A percentile compares a stretch with the other conserved stretches of the same genome.
These are phyloP conservation scores for Pocillopora meandrina DNA, from an alignment of 92 coral and sea anemone genomes.

Conservation along the genomic window DNA sequence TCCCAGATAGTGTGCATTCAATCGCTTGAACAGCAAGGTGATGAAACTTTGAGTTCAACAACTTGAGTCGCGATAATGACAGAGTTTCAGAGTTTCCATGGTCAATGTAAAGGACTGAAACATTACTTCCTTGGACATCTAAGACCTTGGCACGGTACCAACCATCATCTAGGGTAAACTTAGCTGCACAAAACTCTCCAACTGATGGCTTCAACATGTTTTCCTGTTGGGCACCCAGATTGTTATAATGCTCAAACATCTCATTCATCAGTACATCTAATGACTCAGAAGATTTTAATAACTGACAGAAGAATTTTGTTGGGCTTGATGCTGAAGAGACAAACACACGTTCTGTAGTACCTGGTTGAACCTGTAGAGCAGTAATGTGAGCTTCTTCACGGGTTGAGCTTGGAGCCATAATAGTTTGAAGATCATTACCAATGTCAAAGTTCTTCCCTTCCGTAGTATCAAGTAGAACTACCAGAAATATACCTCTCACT, in stretches of 20 bases:
- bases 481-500: slow-evolving; percentile 39
- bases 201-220: slow-evolving; percentile 58
- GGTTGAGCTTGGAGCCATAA: slow-evolving; percentile 18
- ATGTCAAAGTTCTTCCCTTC: slow-evolving; percentile 73
- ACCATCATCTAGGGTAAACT: slow-evolving; percentile 81
- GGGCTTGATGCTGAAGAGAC: slow-evolving; percentile 61
- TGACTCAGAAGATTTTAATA: slow-evolving; percentile 52
- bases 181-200: slow-evolving; percentile 76
- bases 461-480: slow-evolving; percentile 70
- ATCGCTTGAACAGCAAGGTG: slow-evolving; percentile 75
- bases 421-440: slow-evolving; percentile 42
- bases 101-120: slow-evolving; percentile 76
- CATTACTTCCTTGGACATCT: slow-evolving; percentile 45
- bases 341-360: slow-evolving; percentile 66
- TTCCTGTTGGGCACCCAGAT: slow-evolving; percentile 65
- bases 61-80: slow-evolving; percentile 65
- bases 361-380: slow-evolving; percentile 33
- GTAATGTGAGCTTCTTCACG: slow-evolving; percentile 28
- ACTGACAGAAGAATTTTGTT: slow-evolving; percentile 78
- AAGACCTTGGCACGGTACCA: slow-evolving; percentile 91
- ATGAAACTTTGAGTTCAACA: slow-evolving; percentile 70
- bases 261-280: slow-evolving; percentile 73
- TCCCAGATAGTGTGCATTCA: slow-evolving; percentile 47
- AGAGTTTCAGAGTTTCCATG: slow-evolving; percentile 90
- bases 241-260: slow-evolving; percentile 68